Percentiles rank a stretch among this genome's conserved stretches.
Conservation (phyloP, 2,888 invertebrate genomes). For the Papilio demoleus region DNA sequence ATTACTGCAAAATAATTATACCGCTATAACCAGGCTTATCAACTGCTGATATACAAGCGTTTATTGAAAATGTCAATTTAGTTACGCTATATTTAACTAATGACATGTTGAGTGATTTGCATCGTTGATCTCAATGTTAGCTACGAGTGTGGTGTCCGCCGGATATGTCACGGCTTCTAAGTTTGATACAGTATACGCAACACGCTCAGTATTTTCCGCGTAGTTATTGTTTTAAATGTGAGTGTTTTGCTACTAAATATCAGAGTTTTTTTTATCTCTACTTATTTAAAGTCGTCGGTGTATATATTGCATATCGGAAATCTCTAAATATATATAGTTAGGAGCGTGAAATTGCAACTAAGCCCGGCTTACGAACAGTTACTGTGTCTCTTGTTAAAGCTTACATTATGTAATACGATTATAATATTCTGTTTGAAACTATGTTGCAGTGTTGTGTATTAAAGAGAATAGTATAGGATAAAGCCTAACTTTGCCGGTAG, state of each 20-base stretch:
- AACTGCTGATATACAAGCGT: background rate
- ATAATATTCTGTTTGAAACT: conserved; percentile 18
- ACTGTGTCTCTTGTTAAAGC: conserved; percentile 11
- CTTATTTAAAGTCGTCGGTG: background rate
- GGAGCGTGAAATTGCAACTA: background rate
- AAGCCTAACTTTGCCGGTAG: conserved; percentile 49
- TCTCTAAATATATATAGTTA: background rate
- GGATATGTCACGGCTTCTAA: conserved; percentile 13
- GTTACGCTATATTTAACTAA: background rate
- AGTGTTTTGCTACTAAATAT: background rate
- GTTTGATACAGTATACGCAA: background rate
- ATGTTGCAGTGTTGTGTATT: conserved; percentile 40
- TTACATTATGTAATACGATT: conserved; percentile 12
- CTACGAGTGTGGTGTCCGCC: background rate
- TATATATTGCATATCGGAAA: background rate
- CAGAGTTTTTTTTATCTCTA: no score
- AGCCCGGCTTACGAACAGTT: background rate
- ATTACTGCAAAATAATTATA: background rate
- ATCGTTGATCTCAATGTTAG: background rate
- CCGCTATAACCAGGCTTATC: background rate
- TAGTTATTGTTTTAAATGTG: background rate
- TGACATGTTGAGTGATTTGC: background rate
- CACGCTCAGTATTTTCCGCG: background rate
- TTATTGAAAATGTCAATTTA: background rate
- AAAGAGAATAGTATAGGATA: conserved; percentile 41